phyloP scores from a whole-genome alignment of 2,797 vertebrate species.

The Peromyscus nudipes region DNA sequence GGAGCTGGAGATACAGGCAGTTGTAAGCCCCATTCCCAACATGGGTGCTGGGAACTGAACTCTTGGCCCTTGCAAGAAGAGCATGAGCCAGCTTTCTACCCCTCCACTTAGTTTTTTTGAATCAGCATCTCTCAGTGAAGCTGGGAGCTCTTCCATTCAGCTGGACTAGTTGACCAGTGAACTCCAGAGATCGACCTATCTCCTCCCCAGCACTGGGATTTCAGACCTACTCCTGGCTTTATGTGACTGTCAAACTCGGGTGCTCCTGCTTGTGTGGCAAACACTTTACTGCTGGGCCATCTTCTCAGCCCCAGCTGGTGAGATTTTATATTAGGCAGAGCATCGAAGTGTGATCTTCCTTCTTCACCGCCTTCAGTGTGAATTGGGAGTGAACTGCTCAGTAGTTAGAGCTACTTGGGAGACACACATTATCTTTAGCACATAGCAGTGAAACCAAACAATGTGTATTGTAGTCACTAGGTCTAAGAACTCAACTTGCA shows the following conservation, averaged over 20 bases:
- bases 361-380: slow-evolving; percentile 14
- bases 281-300: not conserved
- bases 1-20: not conserved
- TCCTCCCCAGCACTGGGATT: not conserved
- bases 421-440: not conserved
- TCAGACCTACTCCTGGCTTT: not conserved
- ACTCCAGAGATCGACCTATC: not conserved
- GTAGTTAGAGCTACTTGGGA: slow-evolving; percentile 16
- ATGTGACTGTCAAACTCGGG: not conserved
- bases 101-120: not conserved
- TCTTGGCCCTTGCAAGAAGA: not conserved
- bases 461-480: not conserved
- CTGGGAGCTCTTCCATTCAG: not conserved
- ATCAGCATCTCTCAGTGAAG: not conserved
- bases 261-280: not conserved
- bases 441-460: not conserved
- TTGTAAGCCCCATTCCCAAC: not conserved
- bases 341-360: slow-evolving; percentile 9
- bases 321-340: slow-evolving; percentile 8
- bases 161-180: not conserved
- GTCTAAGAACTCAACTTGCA: not conserved
- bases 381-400: slow-evolving; percentile 41
- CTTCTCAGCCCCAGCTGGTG: not conserved
- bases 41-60: not conserved
- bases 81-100: not conserved